Conservation (phyloP, 2,797 vertebrate species). For the Esox lucius region DNA sequence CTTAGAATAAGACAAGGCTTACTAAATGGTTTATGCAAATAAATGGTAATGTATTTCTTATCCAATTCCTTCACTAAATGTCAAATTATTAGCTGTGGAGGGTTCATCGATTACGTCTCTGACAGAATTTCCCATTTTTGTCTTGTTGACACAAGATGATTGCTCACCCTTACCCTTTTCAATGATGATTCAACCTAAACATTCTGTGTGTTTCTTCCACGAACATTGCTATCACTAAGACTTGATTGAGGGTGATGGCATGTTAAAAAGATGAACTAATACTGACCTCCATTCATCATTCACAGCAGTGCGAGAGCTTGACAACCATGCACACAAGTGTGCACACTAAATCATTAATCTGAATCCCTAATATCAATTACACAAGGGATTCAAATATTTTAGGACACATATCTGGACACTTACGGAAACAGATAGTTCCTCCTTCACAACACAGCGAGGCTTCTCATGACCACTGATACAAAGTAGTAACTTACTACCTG, state of each 20-base stretch:
- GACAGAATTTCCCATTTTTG: conserved; percentile 3
- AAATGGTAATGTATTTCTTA: not conserved
- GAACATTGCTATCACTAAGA: conserved; percentile 7
- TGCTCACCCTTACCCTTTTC: conserved; percentile 7
- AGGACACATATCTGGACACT: no score
- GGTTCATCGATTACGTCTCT: conserved; percentile 13
- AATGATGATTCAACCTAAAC: conserved; percentile 8
- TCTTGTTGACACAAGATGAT: conserved; percentile 11
- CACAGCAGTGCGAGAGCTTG: not conserved
- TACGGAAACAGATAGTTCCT: no score
- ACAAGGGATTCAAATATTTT: no score
- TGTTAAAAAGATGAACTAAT: not conserved
- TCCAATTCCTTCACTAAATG: conserved; percentile 15
- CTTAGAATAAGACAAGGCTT: conserved; percentile 10
- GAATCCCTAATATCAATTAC: no score
- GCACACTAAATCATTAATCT: not conserved
- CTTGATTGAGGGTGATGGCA: not conserved
- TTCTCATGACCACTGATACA: no score
- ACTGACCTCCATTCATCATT: not conserved
- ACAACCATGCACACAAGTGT: not conserved
- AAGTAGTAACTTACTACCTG: no score
- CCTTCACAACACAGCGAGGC: no score
- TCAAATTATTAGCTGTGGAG: conserved; percentile 1
- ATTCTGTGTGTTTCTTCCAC: not conserved
- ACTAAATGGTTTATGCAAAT: conserved; percentile 7